Conservation (phyloP, 2,888 invertebrate species). For the Drosophila austrosaltans region DNA sequence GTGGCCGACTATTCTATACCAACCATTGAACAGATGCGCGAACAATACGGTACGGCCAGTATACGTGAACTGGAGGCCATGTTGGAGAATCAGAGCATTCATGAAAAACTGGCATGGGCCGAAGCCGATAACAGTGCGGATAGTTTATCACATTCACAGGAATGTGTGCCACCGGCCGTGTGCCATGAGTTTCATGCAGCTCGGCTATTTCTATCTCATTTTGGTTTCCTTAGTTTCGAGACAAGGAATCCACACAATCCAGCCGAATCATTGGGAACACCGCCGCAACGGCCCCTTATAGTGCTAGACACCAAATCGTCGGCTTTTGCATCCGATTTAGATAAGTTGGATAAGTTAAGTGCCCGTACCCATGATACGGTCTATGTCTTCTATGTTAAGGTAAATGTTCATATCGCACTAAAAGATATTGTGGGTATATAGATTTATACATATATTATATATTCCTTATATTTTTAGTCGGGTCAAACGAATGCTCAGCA, state of each 20-base stretch:
- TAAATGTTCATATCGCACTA: neutral
- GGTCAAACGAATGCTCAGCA: constrained; percentile 91
- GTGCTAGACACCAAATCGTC: constrained; percentile 83
- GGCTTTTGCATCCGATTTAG: constrained; percentile 91
- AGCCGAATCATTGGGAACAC: constrained; percentile 70
- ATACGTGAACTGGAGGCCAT: constrained; percentile 88
- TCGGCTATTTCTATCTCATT: constrained; percentile 96
- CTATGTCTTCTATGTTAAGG: constrained; percentile 95
- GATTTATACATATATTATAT: neutral
- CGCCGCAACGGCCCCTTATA: constrained; percentile 80
- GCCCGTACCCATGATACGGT: constrained; percentile 95
- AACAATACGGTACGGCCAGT: constrained; percentile 84
- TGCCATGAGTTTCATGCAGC: constrained; percentile 98
- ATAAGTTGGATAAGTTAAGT: constrained; percentile 92
- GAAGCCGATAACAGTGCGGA: constrained; percentile 83
- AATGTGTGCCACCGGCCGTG: constrained; percentile 91
- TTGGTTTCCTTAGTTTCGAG: constrained; percentile 92
- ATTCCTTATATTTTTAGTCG: constrained; percentile 80
- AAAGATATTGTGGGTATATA: neutral
- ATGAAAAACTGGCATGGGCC: constrained; percentile 85
- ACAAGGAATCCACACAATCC: constrained; percentile 83
- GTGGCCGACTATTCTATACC: constrained; percentile 97
- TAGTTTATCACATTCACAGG: constrained; percentile 86
- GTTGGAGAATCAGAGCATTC: constrained; percentile 88
- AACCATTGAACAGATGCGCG: constrained; percentile 89